phyloP scores from a whole-genome alignment of 2,113 vertebrate genomes.

The Gopherus flavomarginatus region DNA sequence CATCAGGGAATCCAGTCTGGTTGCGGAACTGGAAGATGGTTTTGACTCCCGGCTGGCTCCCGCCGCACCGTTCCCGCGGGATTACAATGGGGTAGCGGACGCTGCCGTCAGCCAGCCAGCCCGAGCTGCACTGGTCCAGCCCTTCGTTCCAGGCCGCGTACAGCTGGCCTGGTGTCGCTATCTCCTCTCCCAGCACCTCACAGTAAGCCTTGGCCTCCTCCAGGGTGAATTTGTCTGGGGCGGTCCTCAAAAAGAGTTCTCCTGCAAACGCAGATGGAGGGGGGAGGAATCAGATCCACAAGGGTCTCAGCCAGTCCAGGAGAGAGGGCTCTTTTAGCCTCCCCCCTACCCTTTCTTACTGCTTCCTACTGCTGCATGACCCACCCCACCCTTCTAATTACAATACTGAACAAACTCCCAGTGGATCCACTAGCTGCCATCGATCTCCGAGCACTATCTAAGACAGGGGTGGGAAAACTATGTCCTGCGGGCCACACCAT shows the following conservation, averaged over 20 bases:
- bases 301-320: not conserved
- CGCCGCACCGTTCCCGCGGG: constrained; percentile 90
- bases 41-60: constrained; percentile 87
- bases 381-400: too few species aligned
- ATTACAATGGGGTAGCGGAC: constrained; percentile 93
- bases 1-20: constrained; percentile 93
- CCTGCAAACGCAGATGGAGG: constrained; percentile 76
- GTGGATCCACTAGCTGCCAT: too few species aligned
- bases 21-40: constrained; percentile 92
- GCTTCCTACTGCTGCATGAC: not conserved
- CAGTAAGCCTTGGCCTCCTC: constrained; percentile 86
- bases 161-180: constrained; percentile 90
- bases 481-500: too few species aligned
- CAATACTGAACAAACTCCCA: too few species aligned
- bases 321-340: fast-evolving
- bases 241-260: constrained; percentile 85
- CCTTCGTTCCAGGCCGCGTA: constrained; percentile 91
- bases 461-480: too few species aligned
- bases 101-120: constrained; percentile 94
- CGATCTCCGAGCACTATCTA: too few species aligned
- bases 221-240: constrained; percentile 83
- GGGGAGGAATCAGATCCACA: not conserved
- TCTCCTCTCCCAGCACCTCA: constrained; percentile 75
- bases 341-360: fast-evolving
- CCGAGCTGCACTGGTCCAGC: constrained; percentile 90